These are phyloP conservation scores for Pangasianodon hypophthalmus DNA, from an alignment of 2,113 vertebrate genomes.

Conservation along the genomic window DNA sequence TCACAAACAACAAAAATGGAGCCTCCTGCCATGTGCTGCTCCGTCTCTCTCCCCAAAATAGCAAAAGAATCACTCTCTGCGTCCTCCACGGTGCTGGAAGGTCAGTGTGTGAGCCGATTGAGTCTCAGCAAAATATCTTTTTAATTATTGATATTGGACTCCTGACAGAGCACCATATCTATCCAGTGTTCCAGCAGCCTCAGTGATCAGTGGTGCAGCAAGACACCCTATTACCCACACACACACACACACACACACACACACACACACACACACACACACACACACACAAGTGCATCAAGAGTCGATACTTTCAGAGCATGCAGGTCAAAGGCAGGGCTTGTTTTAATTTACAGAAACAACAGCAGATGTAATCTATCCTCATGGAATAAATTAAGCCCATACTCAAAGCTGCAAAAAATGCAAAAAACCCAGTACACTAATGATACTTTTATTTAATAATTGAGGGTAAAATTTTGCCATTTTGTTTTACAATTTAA, in stretches of 20 bases:
- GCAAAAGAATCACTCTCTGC: neutral
- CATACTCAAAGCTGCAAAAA: neutral
- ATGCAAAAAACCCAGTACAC: neutral
- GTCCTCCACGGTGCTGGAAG: neutral
- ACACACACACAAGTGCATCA: neutral
- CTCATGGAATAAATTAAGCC: neutral
- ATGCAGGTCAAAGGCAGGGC: neutral
- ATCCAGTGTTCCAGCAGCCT: constrained; percentile 15
- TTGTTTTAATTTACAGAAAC: neutral
- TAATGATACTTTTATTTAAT: neutral
- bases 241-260: neutral
- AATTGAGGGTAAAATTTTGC: neutral
- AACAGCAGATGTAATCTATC: neutral
- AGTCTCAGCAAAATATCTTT: constrained; percentile 27
- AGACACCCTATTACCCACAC: neutral
- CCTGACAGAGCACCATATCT: constrained; percentile 34
- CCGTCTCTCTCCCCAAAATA: constrained; percentile 1
- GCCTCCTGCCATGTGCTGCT: neutral
- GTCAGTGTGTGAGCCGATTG: constrained; percentile 1
- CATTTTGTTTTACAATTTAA: neutral
- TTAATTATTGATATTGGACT: constrained; percentile 43
- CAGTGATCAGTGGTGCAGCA: neutral
- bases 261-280: no score
- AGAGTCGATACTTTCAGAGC: neutral
- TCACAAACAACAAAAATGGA: neutral